Evolutionary conservation across 35 echinoderm and acorn worm genomes (phyloP).

Genomic region (Ophiothrix spiculata): DNA sequence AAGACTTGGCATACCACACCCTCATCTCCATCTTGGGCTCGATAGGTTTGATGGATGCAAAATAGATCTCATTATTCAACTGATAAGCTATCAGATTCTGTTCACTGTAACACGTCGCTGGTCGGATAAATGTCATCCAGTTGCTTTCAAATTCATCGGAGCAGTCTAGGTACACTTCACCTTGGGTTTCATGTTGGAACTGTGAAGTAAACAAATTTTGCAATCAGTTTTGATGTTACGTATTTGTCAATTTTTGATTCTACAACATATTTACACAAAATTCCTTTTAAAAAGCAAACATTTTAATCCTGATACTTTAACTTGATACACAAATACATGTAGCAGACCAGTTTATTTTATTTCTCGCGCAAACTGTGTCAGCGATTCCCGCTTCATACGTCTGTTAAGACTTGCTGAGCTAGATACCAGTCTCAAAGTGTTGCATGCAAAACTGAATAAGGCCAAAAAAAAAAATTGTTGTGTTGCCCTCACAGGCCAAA

Average conservation of each 20-base stretch:
- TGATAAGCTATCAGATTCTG: conserved; percentile 95
- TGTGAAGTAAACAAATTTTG: conserved; percentile 11
- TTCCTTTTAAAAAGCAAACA: not conserved
- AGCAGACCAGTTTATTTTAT: no score
- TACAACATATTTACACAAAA: not conserved
- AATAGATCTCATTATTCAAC: conserved; percentile 69
- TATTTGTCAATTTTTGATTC: no score
- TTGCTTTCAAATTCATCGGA: conserved; percentile 82
- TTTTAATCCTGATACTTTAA: no score
- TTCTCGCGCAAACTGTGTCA: no score
- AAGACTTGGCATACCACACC: conserved; percentile 92
- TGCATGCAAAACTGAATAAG: no score
- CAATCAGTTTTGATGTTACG: no score
- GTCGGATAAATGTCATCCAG: conserved; percentile 95
- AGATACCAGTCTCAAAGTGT: no score
- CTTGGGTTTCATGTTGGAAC: conserved; percentile 37
- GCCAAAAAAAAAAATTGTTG: no score
- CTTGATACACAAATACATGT: no score
- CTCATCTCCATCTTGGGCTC: conserved; percentile 75
- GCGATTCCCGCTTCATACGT: no score
- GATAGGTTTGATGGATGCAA: conserved; percentile 87
- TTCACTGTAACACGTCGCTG: conserved; percentile 75
- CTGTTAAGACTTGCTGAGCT: no score
- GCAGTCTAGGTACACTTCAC: conserved; percentile 64
- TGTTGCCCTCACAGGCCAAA: no score